Percentiles rank a stretch among this genome's conserved stretches.
Evolutionary conservation across 2,797 vertebrate genomes (phyloP).

Genomic region (Fratercula arctica): DNA sequence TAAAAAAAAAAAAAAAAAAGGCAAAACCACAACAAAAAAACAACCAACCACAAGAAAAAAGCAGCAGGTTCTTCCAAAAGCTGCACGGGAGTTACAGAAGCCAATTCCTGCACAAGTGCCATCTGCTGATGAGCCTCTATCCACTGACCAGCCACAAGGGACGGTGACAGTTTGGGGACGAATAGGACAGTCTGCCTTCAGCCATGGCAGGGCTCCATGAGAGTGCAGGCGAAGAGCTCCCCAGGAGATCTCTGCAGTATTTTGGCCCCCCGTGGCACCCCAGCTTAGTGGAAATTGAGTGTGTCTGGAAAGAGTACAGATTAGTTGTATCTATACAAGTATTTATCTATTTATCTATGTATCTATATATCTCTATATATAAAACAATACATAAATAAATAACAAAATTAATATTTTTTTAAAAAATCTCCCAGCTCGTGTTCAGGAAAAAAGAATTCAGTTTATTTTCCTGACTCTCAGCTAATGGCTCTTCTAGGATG

Average conservation of each 20-base stretch:
- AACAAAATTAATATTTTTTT: neutral
- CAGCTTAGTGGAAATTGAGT: accelerated
- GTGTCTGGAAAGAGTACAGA: neutral
- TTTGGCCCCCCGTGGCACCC: accelerated
- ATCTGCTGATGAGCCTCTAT: neutral
- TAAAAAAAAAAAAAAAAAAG: too few species aligned
- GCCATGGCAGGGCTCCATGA: neutral
- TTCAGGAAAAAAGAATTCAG: neutral
- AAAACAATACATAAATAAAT: neutral
- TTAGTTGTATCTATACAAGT: neutral
- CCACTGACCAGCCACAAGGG: accelerated
- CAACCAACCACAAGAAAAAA: neutral
- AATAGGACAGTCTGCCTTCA: too few species aligned
- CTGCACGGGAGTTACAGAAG: neutral
- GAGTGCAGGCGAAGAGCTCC: neutral
- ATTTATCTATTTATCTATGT: neutral
- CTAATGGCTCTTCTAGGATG: neutral
- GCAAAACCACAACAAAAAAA: too few species aligned
- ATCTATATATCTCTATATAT: too few species aligned
- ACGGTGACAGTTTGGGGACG: neutral
- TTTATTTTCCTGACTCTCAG: neutral
- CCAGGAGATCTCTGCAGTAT: neutral
- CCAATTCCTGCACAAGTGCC: accelerated
- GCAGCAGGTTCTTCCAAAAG: neutral
- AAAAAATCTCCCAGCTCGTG: accelerated